Base-by-base conservation (phyloP, 2,888 invertebrate genomes). In the Nephrotoma flavescens region DNA sequence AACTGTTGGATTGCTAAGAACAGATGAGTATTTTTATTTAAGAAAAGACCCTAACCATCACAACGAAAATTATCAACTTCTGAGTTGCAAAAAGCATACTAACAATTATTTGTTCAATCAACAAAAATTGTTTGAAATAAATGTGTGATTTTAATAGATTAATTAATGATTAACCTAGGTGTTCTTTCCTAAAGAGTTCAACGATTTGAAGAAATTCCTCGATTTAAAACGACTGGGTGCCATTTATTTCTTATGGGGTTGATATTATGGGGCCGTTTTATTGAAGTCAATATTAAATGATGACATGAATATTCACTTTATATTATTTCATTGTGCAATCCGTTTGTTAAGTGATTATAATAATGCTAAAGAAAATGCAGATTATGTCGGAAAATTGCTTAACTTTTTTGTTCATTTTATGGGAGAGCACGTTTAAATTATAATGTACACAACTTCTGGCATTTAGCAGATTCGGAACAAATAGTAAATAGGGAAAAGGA, bases 151-250 rank as follows among this genome's bases (percentile, higher is more conserved):
- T 31, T 31, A 31, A 31, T 31, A 31, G 31, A 31, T 31, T 31
- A 31, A 31, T 31, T 31, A 2, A 0, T 2, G 2, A 31, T 0
- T 0, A 31, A n/a, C n/a, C n/a, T n/a, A n/a, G n/a, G n/a, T n/a
- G 31, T 31, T 31, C 31, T 0, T 31, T 31, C 31, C 31, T 31
- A 31, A 31, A 0, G 31, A 31, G 31, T 31, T 31, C 2, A 31
- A 31, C 31, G 31, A 2, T 31, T 1, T 84, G 83, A 87, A 3
- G 87, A 88, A 86, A 42, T 87, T 57, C 83, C 87, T 44, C 86
- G 87, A 9, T 87, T 87, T 86, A 88, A 88, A 86, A 86, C 87
- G 4, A 86, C 87, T 6, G 87, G 87, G 45, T 86, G 87, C 47
- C 87, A 52, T 44, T 86, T 86, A 86, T 57, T 87, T 42, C 71